Evolutionary conservation across 2,888 invertebrate species (phyloP), one percentile per base, ranked within the genome.

Genomic region (Beris morrisii): DNA sequence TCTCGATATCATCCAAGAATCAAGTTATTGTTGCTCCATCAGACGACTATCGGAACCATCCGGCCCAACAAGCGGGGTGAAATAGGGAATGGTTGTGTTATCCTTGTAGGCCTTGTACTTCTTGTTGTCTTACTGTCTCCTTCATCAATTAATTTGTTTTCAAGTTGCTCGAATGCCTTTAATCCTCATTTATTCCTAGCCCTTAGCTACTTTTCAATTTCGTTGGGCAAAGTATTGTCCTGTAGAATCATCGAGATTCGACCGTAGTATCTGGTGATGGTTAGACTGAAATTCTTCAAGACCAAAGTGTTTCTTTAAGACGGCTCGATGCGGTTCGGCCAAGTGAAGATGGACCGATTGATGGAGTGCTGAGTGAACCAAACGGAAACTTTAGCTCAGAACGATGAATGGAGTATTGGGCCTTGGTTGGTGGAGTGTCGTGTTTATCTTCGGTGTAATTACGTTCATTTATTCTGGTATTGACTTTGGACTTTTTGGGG

Each of bases 361-460:
- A 48, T 48, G n/a, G 48, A 48, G 48, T 48, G 48, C 15, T 48
- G 15, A 48, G 38, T 38, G 48, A 48, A 48, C 48, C 48, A 48
- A 12, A 48, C 9, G 15, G 12, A n/a, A 15, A 15, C 48, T 48
- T 48, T 48, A 6, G 38, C 3, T 38, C 38, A 38, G 7, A 38
- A 38, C 38, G 38, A 38, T 38, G 38, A 38, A 38, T 38, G 7
- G 38, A 9, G 12, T 48, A 48, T 13, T 13, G 48, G 48, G 12
- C 5, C 38, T 3, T 5, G 7, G 15, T 2, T 48, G 15, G 48
- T 15, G n/a, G 64, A 67, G 57, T 64, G 70, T 68, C 69, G 72
- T 72, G 72, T 72, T 72, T 72, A 72, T 72, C 72, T 72, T 72
- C 69, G 71, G 64, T 72, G 72, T 72, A 72, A 72, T 72, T 72